These are phyloP conservation scores for Engystomops pustulosus DNA, from an alignment of 2,113 vertebrate genomes.

Conservation along the genomic window DNA sequence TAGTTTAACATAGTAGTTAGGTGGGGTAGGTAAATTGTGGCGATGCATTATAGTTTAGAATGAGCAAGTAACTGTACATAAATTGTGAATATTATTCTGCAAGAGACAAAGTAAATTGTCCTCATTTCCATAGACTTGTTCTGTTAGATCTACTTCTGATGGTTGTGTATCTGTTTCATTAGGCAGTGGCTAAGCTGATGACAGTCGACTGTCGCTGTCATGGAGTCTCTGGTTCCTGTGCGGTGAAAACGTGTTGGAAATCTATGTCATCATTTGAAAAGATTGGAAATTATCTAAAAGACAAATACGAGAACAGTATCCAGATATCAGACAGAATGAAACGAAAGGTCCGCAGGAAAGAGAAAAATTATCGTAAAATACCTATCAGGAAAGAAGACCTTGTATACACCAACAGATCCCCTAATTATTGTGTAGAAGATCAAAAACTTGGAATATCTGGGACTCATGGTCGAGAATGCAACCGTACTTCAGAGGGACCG, in stretches of 20 bases:
- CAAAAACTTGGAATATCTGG: slow-evolving; percentile 82
- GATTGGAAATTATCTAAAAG: slow-evolving; percentile 88
- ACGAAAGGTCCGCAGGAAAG: slow-evolving; percentile 82
- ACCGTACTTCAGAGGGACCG: slow-evolving; percentile 81
- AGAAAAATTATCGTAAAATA: slow-evolving; percentile 78
- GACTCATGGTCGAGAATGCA: slow-evolving; percentile 90
- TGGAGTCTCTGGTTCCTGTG: slow-evolving; percentile 96
- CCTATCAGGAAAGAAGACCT: slow-evolving; percentile 81
- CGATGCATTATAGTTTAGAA: too few species aligned
- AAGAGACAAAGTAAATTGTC: too few species aligned
- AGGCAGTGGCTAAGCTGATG: slow-evolving; percentile 91
- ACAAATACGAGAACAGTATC: slow-evolving; percentile 89
- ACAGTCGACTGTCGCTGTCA: slow-evolving; percentile 94
- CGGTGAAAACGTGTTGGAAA: slow-evolving; percentile 96
- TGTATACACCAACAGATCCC: slow-evolving; percentile 89
- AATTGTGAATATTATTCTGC: too few species aligned
- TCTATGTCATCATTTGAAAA: slow-evolving; percentile 89
- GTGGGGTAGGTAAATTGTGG: too few species aligned
- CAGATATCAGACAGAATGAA: slow-evolving; percentile 83
- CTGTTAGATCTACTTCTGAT: slow-evolving; percentile 4
- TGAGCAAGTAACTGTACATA: too few species aligned
- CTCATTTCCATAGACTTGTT: neutral
- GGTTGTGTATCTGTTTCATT: slow-evolving; percentile 26
- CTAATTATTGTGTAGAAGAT: slow-evolving; percentile 94
- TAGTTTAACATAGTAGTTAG: too few species aligned